A percentile compares a stretch with the other conserved stretches of the same genome.
These are phyloP conservation scores for Altica lythri DNA, from an alignment of 2,888 invertebrate species.

Conservation along the genomic window DNA sequence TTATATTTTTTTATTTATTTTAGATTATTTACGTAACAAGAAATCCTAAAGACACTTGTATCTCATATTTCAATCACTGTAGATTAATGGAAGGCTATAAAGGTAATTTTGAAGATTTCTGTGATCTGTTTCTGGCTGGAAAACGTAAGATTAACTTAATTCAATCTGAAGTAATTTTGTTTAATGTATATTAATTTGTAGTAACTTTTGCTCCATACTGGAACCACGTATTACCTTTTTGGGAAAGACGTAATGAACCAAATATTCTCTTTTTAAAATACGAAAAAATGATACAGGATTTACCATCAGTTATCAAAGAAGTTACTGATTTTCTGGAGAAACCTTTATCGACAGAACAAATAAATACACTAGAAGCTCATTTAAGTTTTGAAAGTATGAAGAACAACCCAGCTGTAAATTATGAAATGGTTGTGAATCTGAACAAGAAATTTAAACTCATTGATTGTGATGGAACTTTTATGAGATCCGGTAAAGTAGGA, in stretches of 20 bases:
- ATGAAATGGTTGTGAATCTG: slow-evolving; percentile 53
- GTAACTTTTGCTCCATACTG: slow-evolving; percentile 51
- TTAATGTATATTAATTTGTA: slow-evolving; percentile 35
- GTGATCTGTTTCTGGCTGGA: slow-evolving; percentile 65
- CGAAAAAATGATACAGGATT: slow-evolving; percentile 48
- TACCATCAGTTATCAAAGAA: slow-evolving; percentile 41
- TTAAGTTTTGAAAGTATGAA: slow-evolving; percentile 59
- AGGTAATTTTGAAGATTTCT: slow-evolving; percentile 63
- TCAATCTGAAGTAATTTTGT: neutral
- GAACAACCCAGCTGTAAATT: slow-evolving; percentile 63
- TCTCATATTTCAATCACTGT: slow-evolving; percentile 73
- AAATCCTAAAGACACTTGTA: slow-evolving; percentile 73
- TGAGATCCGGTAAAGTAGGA: slow-evolving; percentile 58
- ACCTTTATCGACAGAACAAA: slow-evolving; percentile 40
- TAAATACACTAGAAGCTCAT: slow-evolving; percentile 42
- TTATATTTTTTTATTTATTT: no score
- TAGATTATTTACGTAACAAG: slow-evolving; percentile 72
- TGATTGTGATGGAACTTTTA: slow-evolving; percentile 54
- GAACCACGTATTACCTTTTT: slow-evolving; percentile 49
- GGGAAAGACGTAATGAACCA: slow-evolving; percentile 44
- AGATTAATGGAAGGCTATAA: slow-evolving; percentile 63
- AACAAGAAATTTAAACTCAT: slow-evolving; percentile 52
- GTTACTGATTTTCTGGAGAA: slow-evolving; percentile 45
- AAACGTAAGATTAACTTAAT: no score
- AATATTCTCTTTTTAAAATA: slow-evolving; percentile 50